phyloP scores from a whole-genome alignment of 2,797 vertebrate genomes.

The Darevskia mixta region DNA sequence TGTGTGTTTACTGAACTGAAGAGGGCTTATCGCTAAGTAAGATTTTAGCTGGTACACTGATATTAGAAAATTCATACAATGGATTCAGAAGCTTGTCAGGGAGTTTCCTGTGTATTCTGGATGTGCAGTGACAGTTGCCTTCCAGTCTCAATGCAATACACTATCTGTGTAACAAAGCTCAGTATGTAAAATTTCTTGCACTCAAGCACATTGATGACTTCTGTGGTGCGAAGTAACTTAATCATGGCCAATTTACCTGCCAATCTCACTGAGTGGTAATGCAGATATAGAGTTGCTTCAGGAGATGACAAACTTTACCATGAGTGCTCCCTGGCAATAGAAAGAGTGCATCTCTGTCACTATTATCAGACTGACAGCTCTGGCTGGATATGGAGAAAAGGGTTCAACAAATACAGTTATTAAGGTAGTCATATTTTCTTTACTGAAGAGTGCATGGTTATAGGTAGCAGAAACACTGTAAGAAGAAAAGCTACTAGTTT shows the following conservation, averaged over 20 bases:
- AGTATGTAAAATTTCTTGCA: background rate
- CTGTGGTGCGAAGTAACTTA: background rate
- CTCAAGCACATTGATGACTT: fast-evolving
- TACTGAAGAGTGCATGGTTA: slow-evolving; percentile 11
- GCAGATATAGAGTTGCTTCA: background rate
- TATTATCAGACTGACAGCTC: background rate
- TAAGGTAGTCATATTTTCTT: background rate
- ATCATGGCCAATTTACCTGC: background rate
- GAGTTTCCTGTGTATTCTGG: background rate
- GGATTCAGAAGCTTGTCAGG: background rate
- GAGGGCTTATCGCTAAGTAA: background rate
- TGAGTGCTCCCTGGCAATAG: background rate
- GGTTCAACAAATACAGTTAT: background rate
- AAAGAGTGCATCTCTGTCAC: background rate
- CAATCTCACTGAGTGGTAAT: background rate
- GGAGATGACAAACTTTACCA: background rate
- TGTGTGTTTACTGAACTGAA: too few relatives aligned
- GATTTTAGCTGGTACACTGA: background rate
- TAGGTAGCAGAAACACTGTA: background rate
- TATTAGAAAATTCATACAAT: background rate
- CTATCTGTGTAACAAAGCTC: fast-evolving
- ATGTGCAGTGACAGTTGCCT: background rate
- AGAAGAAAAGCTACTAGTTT: background rate
- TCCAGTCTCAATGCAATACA: background rate
- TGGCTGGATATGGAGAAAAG: background rate